A percentile compares a stretch with the other conserved stretches of the same genome.
Evolutionary conservation across 2,888 invertebrate genomes (phyloP).

Genomic region (Liopterus haemorrhoidalis): DNA sequence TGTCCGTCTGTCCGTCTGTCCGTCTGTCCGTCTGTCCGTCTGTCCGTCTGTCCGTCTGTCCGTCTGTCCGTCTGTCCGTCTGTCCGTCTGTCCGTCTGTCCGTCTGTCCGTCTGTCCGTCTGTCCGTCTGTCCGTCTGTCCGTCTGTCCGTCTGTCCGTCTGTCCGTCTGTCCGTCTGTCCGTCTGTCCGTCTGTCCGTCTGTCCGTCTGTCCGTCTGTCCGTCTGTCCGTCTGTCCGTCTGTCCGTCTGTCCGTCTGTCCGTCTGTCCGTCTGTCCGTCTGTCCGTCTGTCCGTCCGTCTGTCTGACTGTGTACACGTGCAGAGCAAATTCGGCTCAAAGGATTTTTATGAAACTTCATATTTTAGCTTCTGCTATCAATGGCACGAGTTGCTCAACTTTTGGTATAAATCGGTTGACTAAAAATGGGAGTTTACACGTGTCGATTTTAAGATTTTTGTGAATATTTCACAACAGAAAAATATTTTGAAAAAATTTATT

Average conservation of each 20-base stretch:
- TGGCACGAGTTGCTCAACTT: too few species aligned
- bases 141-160: constrained; percentile 19
- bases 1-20: constrained; percentile 22
- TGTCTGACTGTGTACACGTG: too few species aligned
- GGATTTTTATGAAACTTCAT: too few species aligned
- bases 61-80: constrained; percentile 24
- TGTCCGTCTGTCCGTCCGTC: too few species aligned
- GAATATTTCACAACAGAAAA: too few species aligned
- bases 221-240: constrained; percentile 20
- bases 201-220: constrained; percentile 20
- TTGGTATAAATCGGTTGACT: too few species aligned
- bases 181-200: constrained; percentile 20
- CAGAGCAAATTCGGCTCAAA: too few species aligned
- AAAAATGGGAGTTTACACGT: too few species aligned
- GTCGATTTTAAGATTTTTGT: too few species aligned
- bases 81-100: constrained; percentile 26
- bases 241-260: constrained; percentile 20
- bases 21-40: constrained; percentile 23
- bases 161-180: constrained; percentile 20
- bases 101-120: constrained; percentile 25
- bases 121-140: constrained; percentile 25
- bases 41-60: constrained; percentile 24
- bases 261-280: constrained; percentile 16
- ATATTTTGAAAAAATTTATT: too few species aligned
- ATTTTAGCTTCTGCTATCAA: too few species aligned